Percentiles rank a stretch among this genome's conserved stretches.
phyloP scores from a whole-genome alignment of 2,888 invertebrate genomes.

The Synanthedon andrenaeformis region DNA sequence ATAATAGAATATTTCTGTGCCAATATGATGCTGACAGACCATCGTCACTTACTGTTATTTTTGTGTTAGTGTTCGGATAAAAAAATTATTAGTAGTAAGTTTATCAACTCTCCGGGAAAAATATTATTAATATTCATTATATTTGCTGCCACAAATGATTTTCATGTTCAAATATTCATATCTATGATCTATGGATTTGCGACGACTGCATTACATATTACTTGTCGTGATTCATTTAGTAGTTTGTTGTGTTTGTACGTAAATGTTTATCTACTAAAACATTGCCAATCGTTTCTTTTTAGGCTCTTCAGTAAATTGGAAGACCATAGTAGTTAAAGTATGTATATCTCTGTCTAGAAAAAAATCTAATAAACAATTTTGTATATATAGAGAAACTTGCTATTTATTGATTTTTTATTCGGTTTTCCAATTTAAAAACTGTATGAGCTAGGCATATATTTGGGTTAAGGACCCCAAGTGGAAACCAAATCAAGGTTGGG shows the following conservation, averaged over 20 bases:
- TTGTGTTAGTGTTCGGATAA: not conserved
- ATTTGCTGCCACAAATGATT: not conserved
- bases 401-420: slow-evolving; percentile 15
- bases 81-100: not conserved
- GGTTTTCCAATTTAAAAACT: slow-evolving; percentile 46
- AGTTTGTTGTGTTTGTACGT: slow-evolving; percentile 69
- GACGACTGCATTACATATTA: slow-evolving; percentile 64
- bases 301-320: slow-evolving; percentile 56
- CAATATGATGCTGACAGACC: not conserved
- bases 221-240: slow-evolving; percentile 61
- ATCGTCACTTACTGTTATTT: not conserved
- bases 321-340: slow-evolving; percentile 29
- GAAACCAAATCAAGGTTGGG: slow-evolving; percentile 86
- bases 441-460: slow-evolving; percentile 45
- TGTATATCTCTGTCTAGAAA: no score
- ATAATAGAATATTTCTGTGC: not conserved
- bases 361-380: no score
- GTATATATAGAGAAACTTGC: slow-evolving; percentile 20
- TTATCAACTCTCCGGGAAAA: not conserved
- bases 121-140: not conserved
- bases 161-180: not conserved
- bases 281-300: slow-evolving; percentile 50
- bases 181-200: slow-evolving; percentile 58
- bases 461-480: slow-evolving; percentile 77
- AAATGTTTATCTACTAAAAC: slow-evolving; percentile 62